A percentile compares a stretch with the other conserved stretches of the same genome.
Conservation (phyloP, 1,140 invertebrate genomes). For the Apocrypta bakeri region DNA sequence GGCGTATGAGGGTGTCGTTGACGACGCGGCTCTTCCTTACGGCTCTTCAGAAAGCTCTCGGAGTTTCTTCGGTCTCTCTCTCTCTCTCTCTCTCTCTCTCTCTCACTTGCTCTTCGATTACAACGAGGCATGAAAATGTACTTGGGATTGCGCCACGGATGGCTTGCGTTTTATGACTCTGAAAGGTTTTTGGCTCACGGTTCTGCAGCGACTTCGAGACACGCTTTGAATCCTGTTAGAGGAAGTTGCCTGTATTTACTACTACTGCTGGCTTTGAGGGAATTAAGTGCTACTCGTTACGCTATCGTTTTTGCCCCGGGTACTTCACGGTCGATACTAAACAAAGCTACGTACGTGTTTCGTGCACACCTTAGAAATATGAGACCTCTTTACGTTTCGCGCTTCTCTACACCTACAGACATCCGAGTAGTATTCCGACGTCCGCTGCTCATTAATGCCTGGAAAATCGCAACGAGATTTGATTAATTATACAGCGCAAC, state of each 20-base stretch:
- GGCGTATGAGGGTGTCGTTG: neutral
- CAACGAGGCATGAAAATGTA: constrained; percentile 36
- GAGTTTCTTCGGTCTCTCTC: neutral
- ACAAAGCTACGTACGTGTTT: too few species aligned
- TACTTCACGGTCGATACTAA: neutral
- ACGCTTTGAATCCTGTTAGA: neutral
- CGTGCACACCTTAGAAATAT: too few species aligned
- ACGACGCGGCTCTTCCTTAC: neutral
- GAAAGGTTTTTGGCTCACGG: neutral
- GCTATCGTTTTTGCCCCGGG: neutral
- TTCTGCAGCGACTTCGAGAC: neutral
- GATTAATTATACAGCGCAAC: constrained; percentile 20
- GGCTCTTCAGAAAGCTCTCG: neutral
- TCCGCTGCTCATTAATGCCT: neutral
- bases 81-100: neutral
- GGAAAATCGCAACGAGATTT: constrained; percentile 29
- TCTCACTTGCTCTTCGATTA: constrained; percentile 17
- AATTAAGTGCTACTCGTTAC: neutral
- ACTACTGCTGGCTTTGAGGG: neutral
- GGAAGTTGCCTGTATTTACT: neutral
- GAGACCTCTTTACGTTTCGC: neutral
- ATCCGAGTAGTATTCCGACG: too few species aligned
- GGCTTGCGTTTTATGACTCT: neutral
- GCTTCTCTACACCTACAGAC: neutral
- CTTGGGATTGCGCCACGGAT: neutral